Base-by-base conservation (phyloP, 2,797 vertebrate species). In the Pogoniulus pusillus region DNA sequence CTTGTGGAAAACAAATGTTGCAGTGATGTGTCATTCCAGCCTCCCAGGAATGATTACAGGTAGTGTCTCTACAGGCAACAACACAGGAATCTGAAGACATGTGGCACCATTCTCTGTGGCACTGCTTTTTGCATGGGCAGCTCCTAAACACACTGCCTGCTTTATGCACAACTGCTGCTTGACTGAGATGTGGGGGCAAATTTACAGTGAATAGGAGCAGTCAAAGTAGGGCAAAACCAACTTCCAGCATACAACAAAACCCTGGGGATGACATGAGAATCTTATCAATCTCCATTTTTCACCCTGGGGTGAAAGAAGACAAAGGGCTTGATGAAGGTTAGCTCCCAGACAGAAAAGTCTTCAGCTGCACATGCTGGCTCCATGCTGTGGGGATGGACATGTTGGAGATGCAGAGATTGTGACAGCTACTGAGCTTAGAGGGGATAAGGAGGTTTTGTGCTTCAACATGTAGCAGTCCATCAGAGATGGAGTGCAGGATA, bases 1-100 rank as follows among this genome's bases (percentile, higher is more conserved):
- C 60, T 89, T 76, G 83, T 76, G 55, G 41, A 83, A 81, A 30
- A 22, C n/a, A 30, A 8, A 37, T 27, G 60, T 57, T 49, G 35
- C 11, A 35, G 29, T 65, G 63, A 63, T 85, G 65, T 51, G 51
- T 91, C 93, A 93, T 43, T 82, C 37, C 53, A 79, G 16, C 32
- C 60, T 73, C 55, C 55, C 0, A 12, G 63, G 23, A 59, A 27
- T 69, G 54, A 95, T 86, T 82, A 79, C 65, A 91, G 37, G 58
- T 73, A 41, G 26, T 81, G 49, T 39, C 68, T 2, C 2, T 16
- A 80, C 57, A 70, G 37, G 64, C 66, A 89, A 87, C 74, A 81
- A 12, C 41, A 29, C 16, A 64, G 78, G 74, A 88, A 94, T 91
- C 77, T 77, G 84, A 87, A 53, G 18, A 47, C 0, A 1, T 51